Percentiles rank a stretch among this genome's conserved stretches.
These are phyloP conservation scores for Drosophila putrida DNA, from an alignment of 2,888 invertebrate genomes.

Conservation along the genomic window DNA sequence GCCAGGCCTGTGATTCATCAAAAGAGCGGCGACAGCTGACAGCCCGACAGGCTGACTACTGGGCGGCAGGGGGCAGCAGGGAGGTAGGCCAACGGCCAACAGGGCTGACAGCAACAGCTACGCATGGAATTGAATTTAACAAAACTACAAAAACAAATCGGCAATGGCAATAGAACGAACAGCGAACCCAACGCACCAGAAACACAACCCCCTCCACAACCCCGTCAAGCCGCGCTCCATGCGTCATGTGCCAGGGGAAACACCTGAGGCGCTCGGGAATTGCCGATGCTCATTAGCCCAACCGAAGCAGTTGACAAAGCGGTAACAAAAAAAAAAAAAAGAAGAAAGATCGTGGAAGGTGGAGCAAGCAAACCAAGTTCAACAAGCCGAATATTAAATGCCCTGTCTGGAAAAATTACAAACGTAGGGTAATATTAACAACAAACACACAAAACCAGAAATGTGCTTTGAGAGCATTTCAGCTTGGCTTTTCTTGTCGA, in stretches of 20 bases:
- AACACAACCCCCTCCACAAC: slow-evolving; percentile 3
- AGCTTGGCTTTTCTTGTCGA: too few relatives aligned
- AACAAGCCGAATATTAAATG: slow-evolving; percentile 32
- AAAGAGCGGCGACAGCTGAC: slow-evolving; percentile 76
- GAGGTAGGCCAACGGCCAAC: slow-evolving; percentile 39
- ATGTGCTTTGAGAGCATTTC: too few relatives aligned
- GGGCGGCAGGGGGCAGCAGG: slow-evolving; percentile 32
- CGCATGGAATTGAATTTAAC: slow-evolving; percentile 74
- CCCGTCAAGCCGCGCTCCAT: slow-evolving; percentile 33
- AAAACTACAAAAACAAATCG: slow-evolving; percentile 56
- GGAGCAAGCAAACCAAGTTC: neutral
- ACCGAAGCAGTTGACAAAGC: slow-evolving; percentile 64
- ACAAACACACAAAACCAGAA: too few relatives aligned
- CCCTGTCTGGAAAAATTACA: slow-evolving; percentile 26
- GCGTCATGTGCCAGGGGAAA: slow-evolving; percentile 58
- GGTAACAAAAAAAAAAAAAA: slow-evolving; percentile 17
- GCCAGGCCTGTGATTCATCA: slow-evolving; percentile 77
- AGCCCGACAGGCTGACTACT: slow-evolving; percentile 60
- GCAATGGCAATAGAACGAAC: slow-evolving; percentile 51
- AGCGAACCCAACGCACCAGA: slow-evolving; percentile 18
- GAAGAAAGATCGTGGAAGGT: slow-evolving; percentile 9
- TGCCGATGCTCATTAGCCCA: slow-evolving; percentile 61
- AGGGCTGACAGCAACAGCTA: slow-evolving; percentile 49
- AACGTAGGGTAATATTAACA: too few relatives aligned
- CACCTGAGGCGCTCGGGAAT: slow-evolving; percentile 68